Conservation (phyloP, 2,888 invertebrate species). For the Suillia variegata region DNA sequence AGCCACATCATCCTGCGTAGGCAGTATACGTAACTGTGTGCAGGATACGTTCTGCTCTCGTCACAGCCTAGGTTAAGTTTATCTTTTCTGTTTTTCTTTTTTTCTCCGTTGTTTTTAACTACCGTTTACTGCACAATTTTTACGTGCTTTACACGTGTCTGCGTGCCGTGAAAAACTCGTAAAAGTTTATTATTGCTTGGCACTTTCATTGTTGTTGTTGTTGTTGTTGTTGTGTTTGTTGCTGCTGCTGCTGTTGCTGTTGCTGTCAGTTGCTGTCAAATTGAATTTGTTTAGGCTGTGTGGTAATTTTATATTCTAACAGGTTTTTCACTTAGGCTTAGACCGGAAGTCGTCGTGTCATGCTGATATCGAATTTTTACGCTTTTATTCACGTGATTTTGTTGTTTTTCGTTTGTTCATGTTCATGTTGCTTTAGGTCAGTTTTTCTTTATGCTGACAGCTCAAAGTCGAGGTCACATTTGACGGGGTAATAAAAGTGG, state of each 20-base stretch:
- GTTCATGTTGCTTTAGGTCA: slow-evolving; percentile 56
- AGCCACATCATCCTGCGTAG: neutral
- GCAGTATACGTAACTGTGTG: neutral
- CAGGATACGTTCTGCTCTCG: neutral
- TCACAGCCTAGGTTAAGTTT: neutral
- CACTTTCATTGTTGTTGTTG: slow-evolving; percentile 18
- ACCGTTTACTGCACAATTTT: slow-evolving; percentile 16
- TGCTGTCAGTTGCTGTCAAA: slow-evolving; percentile 54
- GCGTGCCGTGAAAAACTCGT: slow-evolving; percentile 58
- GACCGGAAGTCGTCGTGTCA: slow-evolving; percentile 58
- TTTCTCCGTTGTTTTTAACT: neutral
- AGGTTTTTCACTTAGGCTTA: slow-evolving; percentile 49
- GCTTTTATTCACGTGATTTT: slow-evolving; percentile 20
- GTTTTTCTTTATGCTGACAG: slow-evolving; percentile 49
- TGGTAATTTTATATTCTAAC: slow-evolving; percentile 32
- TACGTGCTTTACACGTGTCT: slow-evolving; percentile 50
- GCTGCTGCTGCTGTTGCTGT: slow-evolving; percentile 36
- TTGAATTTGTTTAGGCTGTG: slow-evolving; percentile 55
- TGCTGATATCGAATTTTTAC: slow-evolving; percentile 59
- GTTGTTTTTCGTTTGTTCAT: slow-evolving; percentile 37
- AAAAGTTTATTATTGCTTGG: slow-evolving; percentile 55
- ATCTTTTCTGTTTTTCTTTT: slow-evolving; percentile 5
- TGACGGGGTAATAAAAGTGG: slow-evolving; percentile 34
- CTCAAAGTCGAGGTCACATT: slow-evolving; percentile 58
- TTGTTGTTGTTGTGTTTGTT: slow-evolving; percentile 39